Conservation (phyloP, 2,888 invertebrate genomes). For the Lasioglossum lativentre region DNA sequence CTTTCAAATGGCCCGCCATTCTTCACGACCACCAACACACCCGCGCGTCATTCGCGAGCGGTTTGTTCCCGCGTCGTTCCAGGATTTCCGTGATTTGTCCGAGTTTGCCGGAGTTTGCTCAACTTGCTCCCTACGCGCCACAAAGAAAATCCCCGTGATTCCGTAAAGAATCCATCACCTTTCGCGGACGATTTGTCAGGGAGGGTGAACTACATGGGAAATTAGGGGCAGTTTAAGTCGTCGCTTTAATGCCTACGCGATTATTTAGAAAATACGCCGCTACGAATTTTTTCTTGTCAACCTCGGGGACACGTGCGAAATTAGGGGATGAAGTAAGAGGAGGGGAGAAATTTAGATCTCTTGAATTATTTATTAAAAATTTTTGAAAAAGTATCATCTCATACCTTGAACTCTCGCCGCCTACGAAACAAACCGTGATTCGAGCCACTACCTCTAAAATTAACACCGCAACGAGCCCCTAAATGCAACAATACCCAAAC, state of each 20-base stretch:
- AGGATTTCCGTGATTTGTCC: slow-evolving; percentile 4
- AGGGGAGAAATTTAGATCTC: too few relatives aligned
- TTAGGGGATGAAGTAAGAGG: too few relatives aligned
- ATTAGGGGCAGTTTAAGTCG: not conserved
- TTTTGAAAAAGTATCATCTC: not conserved
- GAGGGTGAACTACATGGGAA: not conserved
- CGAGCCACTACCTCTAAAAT: not conserved
- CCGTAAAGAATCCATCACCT: not conserved
- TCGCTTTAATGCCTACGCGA: not conserved
- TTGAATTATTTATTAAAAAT: too few relatives aligned
- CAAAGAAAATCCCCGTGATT: not conserved
- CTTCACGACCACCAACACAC: not conserved
- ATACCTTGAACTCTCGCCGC: not conserved
- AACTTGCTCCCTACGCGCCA: not conserved
- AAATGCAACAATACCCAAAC: not conserved
- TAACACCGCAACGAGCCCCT: not conserved
- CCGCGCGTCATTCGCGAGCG: not conserved
- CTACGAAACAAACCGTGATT: not conserved
- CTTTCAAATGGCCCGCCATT: slow-evolving; percentile 26
- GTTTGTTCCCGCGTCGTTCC: slow-evolving; percentile 10
- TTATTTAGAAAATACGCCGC: not conserved
- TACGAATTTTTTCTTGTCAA: not conserved
- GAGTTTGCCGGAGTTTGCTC: not conserved
- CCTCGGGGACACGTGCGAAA: too few relatives aligned
- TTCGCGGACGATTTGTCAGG: not conserved